Percentiles rank a stretch among this genome's conserved stretches.
Conservation (phyloP, 2,888 invertebrate genomes). For the Conomelus anceps region DNA sequence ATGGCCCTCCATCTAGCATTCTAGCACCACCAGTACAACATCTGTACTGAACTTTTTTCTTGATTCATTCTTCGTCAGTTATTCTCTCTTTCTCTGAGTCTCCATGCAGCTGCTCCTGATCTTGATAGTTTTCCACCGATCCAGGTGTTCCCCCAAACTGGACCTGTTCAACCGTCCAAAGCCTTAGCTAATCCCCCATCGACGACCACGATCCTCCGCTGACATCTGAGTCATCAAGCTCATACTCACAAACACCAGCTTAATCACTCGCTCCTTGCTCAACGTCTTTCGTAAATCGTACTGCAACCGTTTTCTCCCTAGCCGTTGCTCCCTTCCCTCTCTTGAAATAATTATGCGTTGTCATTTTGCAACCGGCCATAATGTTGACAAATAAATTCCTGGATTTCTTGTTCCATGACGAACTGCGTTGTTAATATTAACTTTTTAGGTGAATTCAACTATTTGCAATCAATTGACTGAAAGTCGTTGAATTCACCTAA, state of each 20-base stretch:
- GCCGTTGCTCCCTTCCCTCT: not conserved
- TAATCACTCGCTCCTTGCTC: not conserved
- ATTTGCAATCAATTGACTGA: too few species aligned
- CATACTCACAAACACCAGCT: not conserved
- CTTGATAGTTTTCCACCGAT: not conserved
- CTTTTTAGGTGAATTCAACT: too few species aligned
- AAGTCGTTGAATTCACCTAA: too few species aligned
- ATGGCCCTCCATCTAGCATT: not conserved
- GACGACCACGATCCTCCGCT: not conserved
- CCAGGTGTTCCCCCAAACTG: not conserved
- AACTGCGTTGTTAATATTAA: too few species aligned
- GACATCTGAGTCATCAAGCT: not conserved
- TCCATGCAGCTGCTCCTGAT: not conserved
- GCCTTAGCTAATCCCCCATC: not conserved
- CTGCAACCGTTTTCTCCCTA: not conserved
- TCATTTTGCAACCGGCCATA: too few species aligned
- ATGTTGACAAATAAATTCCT: too few species aligned
- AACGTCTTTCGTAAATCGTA: not conserved
- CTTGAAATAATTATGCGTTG: not conserved
- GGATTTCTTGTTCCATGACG: too few species aligned
- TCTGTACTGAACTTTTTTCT: not conserved
- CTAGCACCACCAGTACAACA: not conserved
- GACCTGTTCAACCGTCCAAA: not conserved
- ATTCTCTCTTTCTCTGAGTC: not conserved
- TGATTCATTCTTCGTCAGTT: not conserved